Percentiles rank a stretch among this genome's conserved stretches.
Conservation (phyloP, 2,113 vertebrate genomes). For the Colistium nudipinnis region DNA sequence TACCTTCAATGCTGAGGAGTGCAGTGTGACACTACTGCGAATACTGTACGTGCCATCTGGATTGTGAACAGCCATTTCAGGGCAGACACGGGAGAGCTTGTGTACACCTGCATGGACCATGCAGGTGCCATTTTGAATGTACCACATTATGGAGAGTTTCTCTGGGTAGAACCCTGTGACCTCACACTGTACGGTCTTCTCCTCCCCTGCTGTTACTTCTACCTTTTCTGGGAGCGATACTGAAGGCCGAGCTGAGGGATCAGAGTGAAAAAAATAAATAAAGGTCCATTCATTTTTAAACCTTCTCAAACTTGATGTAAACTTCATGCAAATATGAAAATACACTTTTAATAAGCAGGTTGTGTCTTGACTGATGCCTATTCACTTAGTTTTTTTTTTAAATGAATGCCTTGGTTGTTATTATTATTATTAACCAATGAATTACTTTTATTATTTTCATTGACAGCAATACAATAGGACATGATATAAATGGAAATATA, state of each 20-base stretch:
- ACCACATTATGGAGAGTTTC: conserved; percentile 61
- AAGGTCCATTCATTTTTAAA: too few species aligned
- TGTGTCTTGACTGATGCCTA: too few species aligned
- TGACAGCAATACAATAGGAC: too few species aligned
- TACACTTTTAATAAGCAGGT: too few species aligned
- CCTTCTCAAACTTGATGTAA: too few species aligned
- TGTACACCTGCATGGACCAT: not conserved
- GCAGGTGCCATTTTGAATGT: conserved; percentile 29
- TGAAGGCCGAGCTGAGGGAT: conserved; percentile 57
- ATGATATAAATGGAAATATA: too few species aligned
- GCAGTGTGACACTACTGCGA: conserved; percentile 64
- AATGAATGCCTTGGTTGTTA: too few species aligned
- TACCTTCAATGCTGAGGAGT: conserved; percentile 23
- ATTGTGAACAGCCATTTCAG: conserved; percentile 40
- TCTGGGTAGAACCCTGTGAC: conserved; percentile 67
- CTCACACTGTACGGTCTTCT: conserved; percentile 70
- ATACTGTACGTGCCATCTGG: conserved; percentile 61
- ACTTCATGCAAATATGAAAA: too few species aligned
- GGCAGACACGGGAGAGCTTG: conserved; percentile 58
- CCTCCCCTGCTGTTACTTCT: conserved; percentile 51
- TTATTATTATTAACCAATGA: too few species aligned
- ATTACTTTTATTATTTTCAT: too few species aligned
- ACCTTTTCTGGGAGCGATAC: conserved; percentile 59
- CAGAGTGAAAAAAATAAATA: too few species aligned
- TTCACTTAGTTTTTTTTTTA: too few species aligned